These are phyloP conservation scores for Agrilus cyanescens DNA, from an alignment of 2,888 invertebrate genomes.

Conservation along the genomic window DNA sequence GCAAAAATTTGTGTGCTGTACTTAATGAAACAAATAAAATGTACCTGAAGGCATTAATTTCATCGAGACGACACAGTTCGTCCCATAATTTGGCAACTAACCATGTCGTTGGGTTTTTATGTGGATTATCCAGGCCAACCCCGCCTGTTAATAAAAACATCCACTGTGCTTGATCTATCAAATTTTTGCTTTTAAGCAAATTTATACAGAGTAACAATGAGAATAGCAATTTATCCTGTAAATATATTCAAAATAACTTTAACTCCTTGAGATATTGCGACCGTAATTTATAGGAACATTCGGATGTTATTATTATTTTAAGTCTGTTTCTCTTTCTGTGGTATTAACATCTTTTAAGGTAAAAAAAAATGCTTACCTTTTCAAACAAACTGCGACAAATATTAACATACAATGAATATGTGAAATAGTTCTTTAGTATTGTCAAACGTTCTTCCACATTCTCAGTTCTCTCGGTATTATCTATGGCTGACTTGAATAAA, in stretches of 20 bases:
- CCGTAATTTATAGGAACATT: no score
- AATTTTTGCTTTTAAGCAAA: constrained; percentile 46
- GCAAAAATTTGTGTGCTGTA: no score
- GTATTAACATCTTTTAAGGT: no score
- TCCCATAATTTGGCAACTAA: constrained; percentile 63
- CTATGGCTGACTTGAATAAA: constrained; percentile 74
- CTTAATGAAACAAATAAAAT: not conserved
- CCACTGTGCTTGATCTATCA: constrained; percentile 57
- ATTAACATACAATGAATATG: constrained; percentile 79
- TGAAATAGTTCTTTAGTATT: constrained; percentile 71
- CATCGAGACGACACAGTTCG: constrained; percentile 57
- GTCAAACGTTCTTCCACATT: constrained; percentile 60
- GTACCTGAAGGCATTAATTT: constrained; percentile 38
- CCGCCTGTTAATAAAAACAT: constrained; percentile 83
- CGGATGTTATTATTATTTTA: no score
- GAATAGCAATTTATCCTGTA: constrained; percentile 80
- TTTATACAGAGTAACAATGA: constrained; percentile 66
- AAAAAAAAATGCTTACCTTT: constrained; percentile 46
- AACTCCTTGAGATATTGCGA: no score
- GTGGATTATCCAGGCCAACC: constrained; percentile 63
- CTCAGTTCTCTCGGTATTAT: constrained; percentile 76
- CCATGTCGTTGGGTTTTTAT: constrained; percentile 60
- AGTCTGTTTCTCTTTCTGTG: no score
- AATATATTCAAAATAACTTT: constrained; percentile 10
- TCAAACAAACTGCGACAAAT: constrained; percentile 91